Conservation (phyloP, 2,113 vertebrate species). For the Scomber colias region DNA sequence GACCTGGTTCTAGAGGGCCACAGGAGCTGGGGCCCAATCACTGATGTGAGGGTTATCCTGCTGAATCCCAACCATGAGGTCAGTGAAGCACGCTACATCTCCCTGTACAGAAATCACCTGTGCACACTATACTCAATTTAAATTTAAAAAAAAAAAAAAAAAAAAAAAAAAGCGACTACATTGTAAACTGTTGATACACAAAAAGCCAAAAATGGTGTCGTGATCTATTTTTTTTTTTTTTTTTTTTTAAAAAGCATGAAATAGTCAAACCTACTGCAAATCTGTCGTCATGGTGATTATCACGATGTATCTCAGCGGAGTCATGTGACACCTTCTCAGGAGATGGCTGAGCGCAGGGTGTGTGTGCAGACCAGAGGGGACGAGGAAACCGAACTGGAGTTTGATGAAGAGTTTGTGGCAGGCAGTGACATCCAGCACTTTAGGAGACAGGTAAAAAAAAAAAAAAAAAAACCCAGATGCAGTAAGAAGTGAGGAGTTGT, state of each 20-base stretch:
- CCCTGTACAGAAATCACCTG: not conserved
- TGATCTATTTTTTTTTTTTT: too few species aligned
- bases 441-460: constrained; percentile 78
- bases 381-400: constrained; percentile 79
- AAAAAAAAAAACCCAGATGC: too few species aligned
- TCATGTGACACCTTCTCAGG: constrained; percentile 69
- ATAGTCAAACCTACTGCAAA: not conserved
- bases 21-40: constrained; percentile 82
- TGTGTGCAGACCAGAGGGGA: constrained; percentile 66
- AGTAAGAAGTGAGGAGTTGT: not conserved
- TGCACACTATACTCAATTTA: too few species aligned
- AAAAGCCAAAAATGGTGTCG: too few species aligned
- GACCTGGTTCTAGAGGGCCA: constrained; percentile 86
- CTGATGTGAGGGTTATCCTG: constrained; percentile 81
- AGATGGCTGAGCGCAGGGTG: constrained; percentile 82
- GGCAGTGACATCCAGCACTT: constrained; percentile 78
- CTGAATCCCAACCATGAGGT: constrained; percentile 85
- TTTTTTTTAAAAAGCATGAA: too few species aligned
- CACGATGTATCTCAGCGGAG: not conserved
- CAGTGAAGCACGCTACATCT: constrained; percentile 25
- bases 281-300: not conserved
- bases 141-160: too few species aligned
- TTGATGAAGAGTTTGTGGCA: constrained; percentile 75
- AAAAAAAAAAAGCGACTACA: too few species aligned
- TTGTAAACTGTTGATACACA: too few species aligned